Conservation (phyloP, 2,797 vertebrate species). For the Coracias cyanogaster region DNA sequence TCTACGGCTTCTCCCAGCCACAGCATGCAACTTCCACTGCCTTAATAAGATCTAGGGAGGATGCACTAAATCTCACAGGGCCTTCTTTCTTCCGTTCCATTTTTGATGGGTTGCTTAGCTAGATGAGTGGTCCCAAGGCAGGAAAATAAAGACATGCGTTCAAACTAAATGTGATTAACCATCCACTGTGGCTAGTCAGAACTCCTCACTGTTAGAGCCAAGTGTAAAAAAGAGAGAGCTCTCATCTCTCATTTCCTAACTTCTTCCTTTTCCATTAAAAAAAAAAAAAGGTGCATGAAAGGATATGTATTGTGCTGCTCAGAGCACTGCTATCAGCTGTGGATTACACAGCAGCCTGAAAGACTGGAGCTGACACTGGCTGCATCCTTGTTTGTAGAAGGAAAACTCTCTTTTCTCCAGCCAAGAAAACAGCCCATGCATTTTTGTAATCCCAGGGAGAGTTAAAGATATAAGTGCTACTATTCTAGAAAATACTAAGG, state of each 20-base stretch:
- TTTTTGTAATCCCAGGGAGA: neutral
- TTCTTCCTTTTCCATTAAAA: neutral
- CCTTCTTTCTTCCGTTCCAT: neutral
- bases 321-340: neutral
- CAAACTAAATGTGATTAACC: neutral
- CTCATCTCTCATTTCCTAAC: neutral
- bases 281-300: neutral
- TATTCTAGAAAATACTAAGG: neutral
- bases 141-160: neutral
- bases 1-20: neutral
- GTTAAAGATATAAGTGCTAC: neutral
- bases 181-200: neutral
- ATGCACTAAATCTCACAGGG: neutral
- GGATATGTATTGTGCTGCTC: neutral
- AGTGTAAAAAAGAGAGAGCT: neutral
- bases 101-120: neutral
- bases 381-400: neutral
- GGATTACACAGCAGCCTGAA: neutral
- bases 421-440: rapidly evolving
- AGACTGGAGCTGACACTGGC: neutral
- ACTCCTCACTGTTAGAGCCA: neutral
- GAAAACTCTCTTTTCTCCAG: neutral
- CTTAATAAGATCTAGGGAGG: neutral
- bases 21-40: neutral
- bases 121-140: neutral